Conservation (phyloP, 2,888 invertebrate genomes). For the Chrysomela aeneicollis region DNA sequence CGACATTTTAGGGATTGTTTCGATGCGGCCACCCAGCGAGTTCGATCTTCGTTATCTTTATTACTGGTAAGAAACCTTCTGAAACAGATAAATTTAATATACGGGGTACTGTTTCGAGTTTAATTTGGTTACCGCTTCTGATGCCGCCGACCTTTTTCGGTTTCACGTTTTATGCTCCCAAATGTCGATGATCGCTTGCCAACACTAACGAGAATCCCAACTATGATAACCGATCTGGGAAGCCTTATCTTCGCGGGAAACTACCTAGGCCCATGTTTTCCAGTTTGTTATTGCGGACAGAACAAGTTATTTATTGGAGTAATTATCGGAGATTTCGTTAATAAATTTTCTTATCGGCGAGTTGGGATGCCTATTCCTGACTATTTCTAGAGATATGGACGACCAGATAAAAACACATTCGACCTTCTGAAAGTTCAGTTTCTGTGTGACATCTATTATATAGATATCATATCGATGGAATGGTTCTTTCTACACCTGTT, state of each 20-base stretch:
- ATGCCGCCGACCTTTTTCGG: conserved; percentile 38
- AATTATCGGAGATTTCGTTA: conserved; percentile 27
- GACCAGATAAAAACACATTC: background rate
- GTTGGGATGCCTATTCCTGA: background rate
- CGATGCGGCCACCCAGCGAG: conserved; percentile 53
- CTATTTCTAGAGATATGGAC: background rate
- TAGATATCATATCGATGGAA: no score
- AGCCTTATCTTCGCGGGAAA: conserved; percentile 19
- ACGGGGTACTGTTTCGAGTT: conserved; percentile 45
- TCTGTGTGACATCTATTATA: no score
- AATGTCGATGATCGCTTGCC: conserved; percentile 37
- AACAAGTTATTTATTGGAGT: conserved; percentile 34
- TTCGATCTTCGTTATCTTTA: conserved; percentile 51
- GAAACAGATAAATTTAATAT: conserved; percentile 54
- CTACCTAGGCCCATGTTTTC: conserved; percentile 31
- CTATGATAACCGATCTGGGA: conserved; percentile 34
- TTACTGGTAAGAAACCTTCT: conserved; percentile 52
- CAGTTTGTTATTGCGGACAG: conserved; percentile 25
- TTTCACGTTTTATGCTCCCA: conserved; percentile 37
- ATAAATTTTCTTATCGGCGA: background rate
- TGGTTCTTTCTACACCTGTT: no score
- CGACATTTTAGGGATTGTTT: conserved; percentile 52
- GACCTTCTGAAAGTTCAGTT: background rate
- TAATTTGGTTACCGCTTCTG: conserved; percentile 41
- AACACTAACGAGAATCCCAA: conserved; percentile 43